Evolutionary conservation across 2,113 vertebrate species (phyloP).

Genomic region (Sinocyclocheilus anophthalmus): DNA sequence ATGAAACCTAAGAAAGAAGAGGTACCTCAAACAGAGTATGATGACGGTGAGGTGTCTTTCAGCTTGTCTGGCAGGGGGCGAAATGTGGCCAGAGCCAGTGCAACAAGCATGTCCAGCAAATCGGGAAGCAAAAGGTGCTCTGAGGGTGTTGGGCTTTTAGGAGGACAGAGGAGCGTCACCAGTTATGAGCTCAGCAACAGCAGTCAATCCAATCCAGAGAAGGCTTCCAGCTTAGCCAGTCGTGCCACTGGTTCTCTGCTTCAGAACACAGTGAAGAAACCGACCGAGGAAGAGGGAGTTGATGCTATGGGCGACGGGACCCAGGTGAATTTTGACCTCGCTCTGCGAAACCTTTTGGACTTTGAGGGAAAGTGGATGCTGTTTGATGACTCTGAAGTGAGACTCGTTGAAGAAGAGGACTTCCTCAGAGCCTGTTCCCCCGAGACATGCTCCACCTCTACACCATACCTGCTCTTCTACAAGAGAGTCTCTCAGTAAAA

Average conservation of each 20-base stretch:
- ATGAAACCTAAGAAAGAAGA: constrained; percentile 74
- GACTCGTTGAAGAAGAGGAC: constrained; percentile 90
- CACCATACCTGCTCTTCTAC: constrained; percentile 97
- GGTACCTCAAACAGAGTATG: constrained; percentile 70
- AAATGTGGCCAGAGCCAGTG: neutral
- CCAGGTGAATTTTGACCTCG: constrained; percentile 55
- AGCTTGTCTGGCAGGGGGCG: constrained; percentile 67
- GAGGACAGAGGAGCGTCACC: constrained; percentile 88
- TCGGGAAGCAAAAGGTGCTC: constrained; percentile 81
- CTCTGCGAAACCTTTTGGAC: constrained; percentile 76
- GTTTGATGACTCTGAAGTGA: constrained; percentile 96
- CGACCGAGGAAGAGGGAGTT: constrained; percentile 39
- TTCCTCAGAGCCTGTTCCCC: constrained; percentile 91
- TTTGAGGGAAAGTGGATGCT: constrained; percentile 96
- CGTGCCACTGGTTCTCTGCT: constrained; percentile 52
- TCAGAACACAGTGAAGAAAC: constrained; percentile 61
- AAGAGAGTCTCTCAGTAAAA: constrained; percentile 70
- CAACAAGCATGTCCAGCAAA: constrained; percentile 70
- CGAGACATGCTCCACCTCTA: constrained; percentile 85
- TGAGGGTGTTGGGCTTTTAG: constrained; percentile 88
- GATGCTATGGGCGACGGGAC: neutral
- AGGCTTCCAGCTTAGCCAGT: constrained; percentile 66
- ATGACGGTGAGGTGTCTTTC: constrained; percentile 85
- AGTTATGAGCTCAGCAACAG: constrained; percentile 79
- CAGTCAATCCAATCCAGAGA: constrained; percentile 79